phyloP scores from a whole-genome alignment of 2,888 invertebrate species.

The Drosophila phalerata region DNA sequence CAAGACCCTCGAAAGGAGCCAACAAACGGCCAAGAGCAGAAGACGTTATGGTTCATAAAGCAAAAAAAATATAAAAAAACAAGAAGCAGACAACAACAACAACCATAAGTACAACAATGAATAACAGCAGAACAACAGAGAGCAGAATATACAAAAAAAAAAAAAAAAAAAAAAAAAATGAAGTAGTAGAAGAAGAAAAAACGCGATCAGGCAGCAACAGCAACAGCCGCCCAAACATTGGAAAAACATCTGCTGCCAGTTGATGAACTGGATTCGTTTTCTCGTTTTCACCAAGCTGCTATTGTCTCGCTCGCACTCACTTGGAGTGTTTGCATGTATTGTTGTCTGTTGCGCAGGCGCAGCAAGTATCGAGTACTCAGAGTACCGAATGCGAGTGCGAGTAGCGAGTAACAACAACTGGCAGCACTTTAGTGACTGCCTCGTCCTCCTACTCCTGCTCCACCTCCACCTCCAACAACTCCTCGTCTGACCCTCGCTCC shows the following conservation, averaged over 20 bases:
- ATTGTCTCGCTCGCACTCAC: conserved; percentile 24
- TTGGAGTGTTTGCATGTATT: background rate
- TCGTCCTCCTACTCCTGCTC: background rate
- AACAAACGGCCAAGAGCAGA: conserved; percentile 26
- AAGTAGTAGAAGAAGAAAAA: conserved; percentile 33
- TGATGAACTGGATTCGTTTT: conserved; percentile 72
- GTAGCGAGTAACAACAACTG: conserved; percentile 20
- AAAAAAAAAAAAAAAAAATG: conserved; percentile 21
- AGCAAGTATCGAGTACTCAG: conserved; percentile 29
- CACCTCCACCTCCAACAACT: conserved; percentile 18
- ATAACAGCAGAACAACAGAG: conserved; percentile 44
- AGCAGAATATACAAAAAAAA: conserved; percentile 7
- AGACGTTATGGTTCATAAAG: conserved; percentile 81
- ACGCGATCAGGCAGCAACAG: conserved; percentile 40
- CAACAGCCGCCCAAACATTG: conserved; percentile 74
- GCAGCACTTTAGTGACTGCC: conserved; percentile 38
- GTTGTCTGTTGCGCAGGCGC: conserved; percentile 73
- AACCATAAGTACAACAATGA: conserved; percentile 35
- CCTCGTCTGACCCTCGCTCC: conserved; percentile 11
- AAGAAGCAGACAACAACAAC: conserved; percentile 24
- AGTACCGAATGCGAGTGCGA: conserved; percentile 10
- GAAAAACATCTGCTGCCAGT: conserved; percentile 83
- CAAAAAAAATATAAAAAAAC: conserved; percentile 47
- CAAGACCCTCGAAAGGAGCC: conserved; percentile 44
- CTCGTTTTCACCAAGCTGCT: conserved; percentile 21